Percentiles rank a stretch among this genome's conserved stretches.
These are phyloP conservation scores for Toxonevra muliebris DNA, from an alignment of 2,888 invertebrate species.

Conservation along the genomic window DNA sequence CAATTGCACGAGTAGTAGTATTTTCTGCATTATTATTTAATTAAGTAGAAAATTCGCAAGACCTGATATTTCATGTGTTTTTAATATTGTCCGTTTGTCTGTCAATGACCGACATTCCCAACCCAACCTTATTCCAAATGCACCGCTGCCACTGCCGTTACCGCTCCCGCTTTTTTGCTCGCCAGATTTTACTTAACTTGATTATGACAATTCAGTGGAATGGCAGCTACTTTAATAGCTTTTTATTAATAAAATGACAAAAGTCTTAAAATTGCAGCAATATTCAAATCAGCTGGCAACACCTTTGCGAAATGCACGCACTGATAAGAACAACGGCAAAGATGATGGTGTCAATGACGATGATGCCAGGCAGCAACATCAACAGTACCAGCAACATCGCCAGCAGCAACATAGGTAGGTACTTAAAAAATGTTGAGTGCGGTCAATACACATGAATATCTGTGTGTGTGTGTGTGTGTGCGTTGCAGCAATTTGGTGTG, in stretches of 20 bases:
- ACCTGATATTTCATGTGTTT: no score
- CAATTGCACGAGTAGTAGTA: not conserved
- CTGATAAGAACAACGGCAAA: slow-evolving; percentile 46
- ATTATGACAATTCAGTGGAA: slow-evolving; percentile 21
- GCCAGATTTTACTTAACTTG: not conserved
- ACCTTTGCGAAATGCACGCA: slow-evolving; percentile 61
- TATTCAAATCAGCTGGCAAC: slow-evolving; percentile 51
- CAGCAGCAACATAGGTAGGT: not conserved
- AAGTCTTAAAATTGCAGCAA: slow-evolving; percentile 18
- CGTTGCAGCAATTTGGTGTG: slow-evolving; percentile 11
- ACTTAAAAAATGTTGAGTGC: not conserved
- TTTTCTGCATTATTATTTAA: not conserved
- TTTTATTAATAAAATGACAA: slow-evolving; percentile 40
- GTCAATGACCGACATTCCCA: not conserved
- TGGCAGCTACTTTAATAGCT: slow-evolving; percentile 43
- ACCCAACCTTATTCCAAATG: not conserved
- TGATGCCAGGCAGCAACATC: not conserved
- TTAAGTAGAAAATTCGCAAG: not conserved
- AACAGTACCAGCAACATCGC: not conserved
- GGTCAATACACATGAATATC: slow-evolving; percentile 26
- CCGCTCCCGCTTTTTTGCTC: not conserved
- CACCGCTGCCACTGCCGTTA: slow-evolving; percentile 11
- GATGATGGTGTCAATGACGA: not conserved
- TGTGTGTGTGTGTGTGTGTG: slow-evolving; percentile 3
- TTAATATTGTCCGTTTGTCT: not conserved